Conservation (phyloP, 2,113 vertebrate species). For the Balaeniceps rex region DNA sequence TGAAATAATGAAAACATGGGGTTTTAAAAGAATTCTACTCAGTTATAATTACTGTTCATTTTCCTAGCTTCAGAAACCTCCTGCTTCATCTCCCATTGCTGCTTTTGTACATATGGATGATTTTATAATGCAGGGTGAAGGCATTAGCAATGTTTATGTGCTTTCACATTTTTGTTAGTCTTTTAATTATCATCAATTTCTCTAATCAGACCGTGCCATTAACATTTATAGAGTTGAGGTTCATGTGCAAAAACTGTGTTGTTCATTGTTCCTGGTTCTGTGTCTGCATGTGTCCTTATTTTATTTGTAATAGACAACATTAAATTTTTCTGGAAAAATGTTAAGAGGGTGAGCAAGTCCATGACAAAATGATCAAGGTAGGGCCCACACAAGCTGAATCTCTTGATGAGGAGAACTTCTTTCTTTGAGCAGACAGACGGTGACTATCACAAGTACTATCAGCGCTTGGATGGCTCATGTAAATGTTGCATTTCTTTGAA, state of each 20-base stretch:
- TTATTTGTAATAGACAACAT: not conserved
- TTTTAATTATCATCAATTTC: not conserved
- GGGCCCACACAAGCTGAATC: not conserved
- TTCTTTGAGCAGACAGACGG: not conserved
- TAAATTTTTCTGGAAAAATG: not conserved
- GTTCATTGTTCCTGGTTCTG: not conserved
- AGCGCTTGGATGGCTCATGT: not conserved
- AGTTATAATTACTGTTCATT: not conserved
- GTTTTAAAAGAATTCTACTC: not conserved
- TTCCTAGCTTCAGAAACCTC: not conserved
- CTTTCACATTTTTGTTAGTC: not conserved
- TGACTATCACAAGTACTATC: not conserved
- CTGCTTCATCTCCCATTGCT: not conserved
- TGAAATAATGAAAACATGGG: not conserved
- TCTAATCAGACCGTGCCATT: not conserved
- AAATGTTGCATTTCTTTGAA: not conserved
- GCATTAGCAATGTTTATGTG: not conserved
- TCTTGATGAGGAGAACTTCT: not conserved
- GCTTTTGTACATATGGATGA: not conserved
- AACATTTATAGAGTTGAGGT: not conserved
- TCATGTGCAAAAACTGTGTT: not conserved
- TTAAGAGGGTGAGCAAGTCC: not conserved
- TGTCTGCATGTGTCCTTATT: not conserved
- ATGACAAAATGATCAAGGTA: not conserved
- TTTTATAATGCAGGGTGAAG: not conserved